Evolutionary conservation across 1,140 invertebrate species (phyloP).

Genomic region (Monomorium pharaonis): DNA sequence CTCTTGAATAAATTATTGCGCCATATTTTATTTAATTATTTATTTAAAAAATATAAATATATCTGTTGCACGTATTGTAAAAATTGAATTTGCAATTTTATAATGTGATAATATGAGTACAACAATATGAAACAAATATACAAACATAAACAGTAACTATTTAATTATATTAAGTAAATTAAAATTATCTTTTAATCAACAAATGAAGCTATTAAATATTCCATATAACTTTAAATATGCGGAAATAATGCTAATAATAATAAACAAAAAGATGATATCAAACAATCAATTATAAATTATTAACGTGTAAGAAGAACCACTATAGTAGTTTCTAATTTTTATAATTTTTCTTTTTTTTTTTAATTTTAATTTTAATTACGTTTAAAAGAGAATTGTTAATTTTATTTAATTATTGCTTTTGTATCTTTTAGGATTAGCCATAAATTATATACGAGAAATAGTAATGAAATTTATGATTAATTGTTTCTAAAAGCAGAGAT

Average conservation of each 20-base stretch:
- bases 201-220: background rate
- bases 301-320: too few relatives aligned
- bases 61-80: background rate
- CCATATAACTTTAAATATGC: background rate
- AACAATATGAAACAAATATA: background rate
- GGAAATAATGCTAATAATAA: background rate
- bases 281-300: too few relatives aligned
- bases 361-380: background rate
- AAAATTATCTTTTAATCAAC: background rate
- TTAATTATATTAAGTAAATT: background rate
- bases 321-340: too few relatives aligned
- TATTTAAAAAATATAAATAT: background rate
- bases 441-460: background rate
- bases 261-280: too few relatives aligned
- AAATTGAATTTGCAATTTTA: background rate
- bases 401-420: background rate
- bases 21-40: background rate
- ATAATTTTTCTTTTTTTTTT: too few relatives aligned
- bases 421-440: background rate
- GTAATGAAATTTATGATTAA: background rate
- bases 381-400: background rate
- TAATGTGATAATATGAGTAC: background rate
- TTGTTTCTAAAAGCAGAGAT: background rate
- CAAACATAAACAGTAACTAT: background rate
- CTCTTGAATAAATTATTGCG: background rate